Evolutionary conservation across 2,113 vertebrate genomes (phyloP).

Genomic region (Pseudorectes ferrugineus): DNA sequence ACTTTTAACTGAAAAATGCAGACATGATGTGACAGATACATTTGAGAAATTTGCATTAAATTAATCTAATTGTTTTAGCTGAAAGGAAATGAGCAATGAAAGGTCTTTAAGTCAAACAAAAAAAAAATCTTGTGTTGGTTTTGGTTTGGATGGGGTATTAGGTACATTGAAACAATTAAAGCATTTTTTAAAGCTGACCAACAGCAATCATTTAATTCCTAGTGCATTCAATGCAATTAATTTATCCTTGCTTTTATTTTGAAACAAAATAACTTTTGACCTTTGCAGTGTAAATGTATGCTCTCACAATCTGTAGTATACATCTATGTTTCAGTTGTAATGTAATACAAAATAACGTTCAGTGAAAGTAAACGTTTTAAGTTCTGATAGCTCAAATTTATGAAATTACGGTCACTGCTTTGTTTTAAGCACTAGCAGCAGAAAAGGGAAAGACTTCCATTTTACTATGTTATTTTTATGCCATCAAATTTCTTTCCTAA

Average conservation of each 20-base stretch:
- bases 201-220: neutral
- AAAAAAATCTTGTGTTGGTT: neutral
- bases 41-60: conserved; percentile 2
- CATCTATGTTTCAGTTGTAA: neutral
- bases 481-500: neutral
- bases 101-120: neutral
- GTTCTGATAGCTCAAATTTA: neutral
- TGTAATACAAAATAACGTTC: neutral
- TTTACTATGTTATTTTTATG: neutral
- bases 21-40: neutral
- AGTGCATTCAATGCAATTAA: neutral
- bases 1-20: neutral
- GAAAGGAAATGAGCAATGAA: neutral
- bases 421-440: neutral
- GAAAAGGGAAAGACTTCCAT: neutral
- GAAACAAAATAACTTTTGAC: neutral
- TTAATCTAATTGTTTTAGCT: neutral
- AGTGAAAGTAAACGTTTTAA: neutral
- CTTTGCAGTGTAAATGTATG: neutral
- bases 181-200: neutral
- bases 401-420: neutral
- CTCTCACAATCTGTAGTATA: neutral
- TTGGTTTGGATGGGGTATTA: neutral
- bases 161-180: neutral
- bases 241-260: neutral